A percentile compares a stretch with the other conserved stretches of the same genome.
phyloP scores from a whole-genome alignment of 2,888 invertebrate species.

The Lacanobia oleracea region DNA sequence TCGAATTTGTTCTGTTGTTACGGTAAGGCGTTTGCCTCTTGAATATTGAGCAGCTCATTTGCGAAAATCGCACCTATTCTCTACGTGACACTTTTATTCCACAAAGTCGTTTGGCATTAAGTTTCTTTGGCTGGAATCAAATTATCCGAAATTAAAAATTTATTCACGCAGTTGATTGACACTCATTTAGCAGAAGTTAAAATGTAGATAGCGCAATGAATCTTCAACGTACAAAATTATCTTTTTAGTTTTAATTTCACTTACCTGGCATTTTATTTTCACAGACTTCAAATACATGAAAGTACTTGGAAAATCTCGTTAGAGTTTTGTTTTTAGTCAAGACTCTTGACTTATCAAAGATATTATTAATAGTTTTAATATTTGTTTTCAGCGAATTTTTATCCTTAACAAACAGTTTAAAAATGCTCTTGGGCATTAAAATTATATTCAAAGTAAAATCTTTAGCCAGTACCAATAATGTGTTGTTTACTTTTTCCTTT shows the following conservation, averaged over 20 bases:
- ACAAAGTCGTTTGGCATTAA: conserved; percentile 71
- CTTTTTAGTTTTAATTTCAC: conserved; percentile 39
- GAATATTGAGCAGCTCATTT: conserved; percentile 90
- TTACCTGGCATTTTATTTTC: conserved; percentile 40
- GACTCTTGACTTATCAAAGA: conserved; percentile 37
- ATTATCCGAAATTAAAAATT: conserved; percentile 77
- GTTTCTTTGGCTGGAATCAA: conserved; percentile 68
- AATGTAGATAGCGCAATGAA: conserved; percentile 41
- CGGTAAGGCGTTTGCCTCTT: conserved; percentile 85
- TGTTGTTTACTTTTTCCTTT: conserved; percentile 8
- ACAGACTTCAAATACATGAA: conserved; percentile 39
- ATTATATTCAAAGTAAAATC: conserved; percentile 23
- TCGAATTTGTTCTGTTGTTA: conserved; percentile 89
- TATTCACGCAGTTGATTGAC: conserved; percentile 68
- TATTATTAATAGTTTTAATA: conserved; percentile 24
- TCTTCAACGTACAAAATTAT: conserved; percentile 49
- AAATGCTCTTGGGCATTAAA: conserved; percentile 11
- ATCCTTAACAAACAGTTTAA: conserved; percentile 23
- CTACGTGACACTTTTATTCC: conserved; percentile 87
- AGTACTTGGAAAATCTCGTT: conserved; percentile 50
- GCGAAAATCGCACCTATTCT: conserved; percentile 88
- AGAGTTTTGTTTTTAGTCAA: conserved; percentile 40
- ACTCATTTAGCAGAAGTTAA: conserved; percentile 57
- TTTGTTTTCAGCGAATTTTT: conserved; percentile 20
- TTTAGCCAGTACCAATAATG: not conserved